phyloP scores from a whole-genome alignment of 2,113 vertebrate genomes.

The Heterochromis multidens region DNA sequence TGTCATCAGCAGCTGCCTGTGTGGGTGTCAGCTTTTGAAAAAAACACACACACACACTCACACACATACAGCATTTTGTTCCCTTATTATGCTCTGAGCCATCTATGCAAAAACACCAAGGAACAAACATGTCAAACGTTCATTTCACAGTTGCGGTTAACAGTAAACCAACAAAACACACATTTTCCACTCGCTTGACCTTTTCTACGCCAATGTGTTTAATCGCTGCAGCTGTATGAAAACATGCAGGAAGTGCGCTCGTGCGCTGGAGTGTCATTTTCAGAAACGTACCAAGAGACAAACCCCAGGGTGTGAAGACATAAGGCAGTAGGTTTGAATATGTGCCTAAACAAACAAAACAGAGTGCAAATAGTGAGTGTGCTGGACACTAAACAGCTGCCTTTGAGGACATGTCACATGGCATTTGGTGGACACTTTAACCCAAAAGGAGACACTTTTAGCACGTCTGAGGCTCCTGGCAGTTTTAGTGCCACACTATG shows the following conservation, averaged over 20 bases:
- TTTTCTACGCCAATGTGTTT: conserved; percentile 23
- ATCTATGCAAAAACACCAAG: not conserved
- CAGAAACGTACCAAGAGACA: not conserved
- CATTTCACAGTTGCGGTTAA: conserved; percentile 40
- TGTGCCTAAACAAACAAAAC: conserved; percentile 9
- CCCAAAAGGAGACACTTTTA: conserved; percentile 36
- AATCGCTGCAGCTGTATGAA: conserved; percentile 33
- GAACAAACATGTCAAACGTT: conserved; percentile 49
- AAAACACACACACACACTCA: not conserved
- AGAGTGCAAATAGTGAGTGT: not conserved
- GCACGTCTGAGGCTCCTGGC: conserved; percentile 17
- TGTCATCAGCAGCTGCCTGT: conserved; percentile 34
- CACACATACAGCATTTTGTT: not conserved
- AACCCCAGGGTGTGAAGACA: not conserved
- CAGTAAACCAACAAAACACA: conserved; percentile 40
- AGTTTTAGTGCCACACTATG: conserved; percentile 7
- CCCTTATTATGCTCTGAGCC: not conserved
- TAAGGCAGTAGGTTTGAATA: not conserved
- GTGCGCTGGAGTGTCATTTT: conserved; percentile 25
- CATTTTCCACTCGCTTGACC: conserved; percentile 53
- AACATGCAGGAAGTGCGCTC: conserved; percentile 18
- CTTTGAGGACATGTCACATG: not conserved
- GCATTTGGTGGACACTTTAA: conserved; percentile 17
- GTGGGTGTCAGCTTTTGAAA: conserved; percentile 30
- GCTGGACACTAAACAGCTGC: not conserved